phyloP scores from a whole-genome alignment of 2,888 invertebrate species.

The Plebejus anna region DNA sequence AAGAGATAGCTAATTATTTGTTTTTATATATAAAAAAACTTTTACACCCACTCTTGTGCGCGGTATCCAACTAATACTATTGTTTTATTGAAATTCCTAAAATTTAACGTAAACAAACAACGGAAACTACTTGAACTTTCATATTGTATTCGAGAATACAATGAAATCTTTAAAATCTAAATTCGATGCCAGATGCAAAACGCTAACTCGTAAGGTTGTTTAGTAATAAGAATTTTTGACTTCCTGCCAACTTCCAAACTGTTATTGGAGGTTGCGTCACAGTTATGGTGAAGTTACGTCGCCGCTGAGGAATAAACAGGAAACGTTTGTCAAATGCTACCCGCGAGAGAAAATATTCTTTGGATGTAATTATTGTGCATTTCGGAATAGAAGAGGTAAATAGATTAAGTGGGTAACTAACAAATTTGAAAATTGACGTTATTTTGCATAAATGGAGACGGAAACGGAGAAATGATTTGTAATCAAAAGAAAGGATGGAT shows the following conservation, averaged over 20 bases:
- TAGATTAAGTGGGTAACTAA: too few relatives aligned
- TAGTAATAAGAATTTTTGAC: slow-evolving; percentile 17
- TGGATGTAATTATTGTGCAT: not conserved
- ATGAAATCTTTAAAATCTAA: not conserved
- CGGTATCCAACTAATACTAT: too few relatives aligned
- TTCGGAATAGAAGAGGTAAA: too few relatives aligned
- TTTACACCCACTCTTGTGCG: too few relatives aligned
- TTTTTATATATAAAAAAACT: too few relatives aligned
- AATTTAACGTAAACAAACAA: not conserved
- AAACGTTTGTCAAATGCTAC: not conserved
- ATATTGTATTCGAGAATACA: not conserved
- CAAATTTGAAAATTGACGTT: too few relatives aligned
- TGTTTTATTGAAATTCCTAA: not conserved
- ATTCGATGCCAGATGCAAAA: slow-evolving; percentile 8
- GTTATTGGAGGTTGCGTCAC: slow-evolving; percentile 7
- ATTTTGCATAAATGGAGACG: too few relatives aligned
- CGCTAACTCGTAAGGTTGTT: not conserved
- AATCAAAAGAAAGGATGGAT: too few relatives aligned
- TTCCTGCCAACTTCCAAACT: not conserved
- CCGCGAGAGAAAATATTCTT: not conserved
- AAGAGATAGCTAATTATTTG: too few relatives aligned
- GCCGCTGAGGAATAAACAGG: not conserved
- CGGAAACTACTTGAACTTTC: not conserved
- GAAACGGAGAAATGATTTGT: too few relatives aligned
- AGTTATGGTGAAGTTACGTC: not conserved